Conservation (phyloP, 2,888 invertebrate genomes). For the Steinernema scapterisci region DNA sequence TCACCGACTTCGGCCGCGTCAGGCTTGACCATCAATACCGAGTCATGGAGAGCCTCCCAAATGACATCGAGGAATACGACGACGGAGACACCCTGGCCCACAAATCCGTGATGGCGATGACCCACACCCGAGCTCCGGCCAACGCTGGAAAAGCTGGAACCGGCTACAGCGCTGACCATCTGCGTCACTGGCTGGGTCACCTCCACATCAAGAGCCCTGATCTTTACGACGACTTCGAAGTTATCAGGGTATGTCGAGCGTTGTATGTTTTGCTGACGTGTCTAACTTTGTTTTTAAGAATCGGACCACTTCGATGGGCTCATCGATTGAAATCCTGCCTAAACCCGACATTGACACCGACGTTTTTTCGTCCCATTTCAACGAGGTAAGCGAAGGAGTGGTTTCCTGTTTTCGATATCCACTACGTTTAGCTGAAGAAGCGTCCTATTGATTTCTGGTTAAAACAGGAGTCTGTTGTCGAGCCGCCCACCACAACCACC, state of each 20-base stretch:
- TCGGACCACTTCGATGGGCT: conserved; percentile 13
- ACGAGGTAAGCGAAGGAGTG: conserved; percentile 23
- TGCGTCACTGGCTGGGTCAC: conserved; percentile 15
- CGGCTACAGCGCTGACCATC: not conserved
- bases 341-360: not conserved
- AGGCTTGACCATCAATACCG: conserved; percentile 36
- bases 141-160: not conserved
- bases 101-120: conserved; percentile 39
- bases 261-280: not conserved
- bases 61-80: conserved; percentile 49
- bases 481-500: conserved; percentile 6
- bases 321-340: conserved; percentile 23
- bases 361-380: not conserved
- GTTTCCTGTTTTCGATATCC: not conserved
- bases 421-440: conserved; percentile 21
- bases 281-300: conserved; percentile 11
- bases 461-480: conserved; percentile 21
- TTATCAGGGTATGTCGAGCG: not conserved
- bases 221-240: conserved; percentile 20
- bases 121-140: conserved; percentile 12
- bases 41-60: conserved; percentile 43
- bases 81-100: conserved; percentile 42
- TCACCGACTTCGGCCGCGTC: conserved; percentile 43
- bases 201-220: conserved; percentile 14
- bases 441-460: conserved; percentile 30